phyloP scores from a whole-genome alignment of 2,113 vertebrate genomes.

The Oreocharis arfaki region DNA sequence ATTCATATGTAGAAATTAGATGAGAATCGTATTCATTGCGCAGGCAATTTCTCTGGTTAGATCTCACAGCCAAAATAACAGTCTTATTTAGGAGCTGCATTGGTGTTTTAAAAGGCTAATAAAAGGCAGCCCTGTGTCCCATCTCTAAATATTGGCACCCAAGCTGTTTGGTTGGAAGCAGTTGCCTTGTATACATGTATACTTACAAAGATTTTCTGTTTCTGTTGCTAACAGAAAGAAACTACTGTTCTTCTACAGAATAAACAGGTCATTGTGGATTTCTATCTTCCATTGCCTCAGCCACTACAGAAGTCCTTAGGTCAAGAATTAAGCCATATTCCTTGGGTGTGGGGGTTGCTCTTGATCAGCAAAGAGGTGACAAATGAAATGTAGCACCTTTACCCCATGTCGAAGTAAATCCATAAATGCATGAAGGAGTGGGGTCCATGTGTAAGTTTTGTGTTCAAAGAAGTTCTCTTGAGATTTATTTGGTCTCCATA shows the following conservation, averaged over 20 bases:
- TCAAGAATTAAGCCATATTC: neutral
- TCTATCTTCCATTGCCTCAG: conserved; percentile 1
- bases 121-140: conserved; percentile 30
- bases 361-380: neutral
- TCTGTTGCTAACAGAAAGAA: conserved; percentile 28
- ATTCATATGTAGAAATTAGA: neutral
- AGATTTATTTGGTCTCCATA: neutral
- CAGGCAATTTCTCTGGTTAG: neutral
- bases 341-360: neutral
- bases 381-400: neutral
- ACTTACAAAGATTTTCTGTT: conserved; percentile 43
- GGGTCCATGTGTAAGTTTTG: neutral
- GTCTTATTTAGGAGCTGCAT: neutral
- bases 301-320: neutral
- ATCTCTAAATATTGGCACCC: conserved; percentile 2
- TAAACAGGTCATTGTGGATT: neutral
- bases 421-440: neutral
- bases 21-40: neutral
- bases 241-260: conserved; percentile 15
- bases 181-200: neutral
- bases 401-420: neutral
- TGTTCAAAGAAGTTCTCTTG: neutral
- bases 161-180: conserved; percentile 2
- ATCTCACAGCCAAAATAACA: neutral
- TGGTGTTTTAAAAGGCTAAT: neutral